These are phyloP conservation scores for Onychomys torridus DNA, from an alignment of 2,797 vertebrate species.

Conservation along the genomic window DNA sequence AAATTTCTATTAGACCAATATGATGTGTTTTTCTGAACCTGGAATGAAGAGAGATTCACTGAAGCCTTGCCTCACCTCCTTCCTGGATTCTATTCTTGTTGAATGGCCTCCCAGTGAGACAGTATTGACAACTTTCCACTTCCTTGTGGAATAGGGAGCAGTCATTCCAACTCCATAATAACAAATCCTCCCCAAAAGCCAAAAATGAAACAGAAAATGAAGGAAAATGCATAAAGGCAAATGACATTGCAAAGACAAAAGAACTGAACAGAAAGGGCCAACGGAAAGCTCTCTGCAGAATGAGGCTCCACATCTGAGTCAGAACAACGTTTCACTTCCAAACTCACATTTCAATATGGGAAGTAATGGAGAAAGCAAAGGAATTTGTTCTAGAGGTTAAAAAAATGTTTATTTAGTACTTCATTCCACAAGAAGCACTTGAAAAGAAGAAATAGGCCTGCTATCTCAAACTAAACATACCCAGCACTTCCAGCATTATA, in stretches of 20 bases:
- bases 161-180: background rate
- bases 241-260: background rate
- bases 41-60: background rate
- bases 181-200: background rate
- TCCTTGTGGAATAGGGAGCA: background rate
- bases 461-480: background rate
- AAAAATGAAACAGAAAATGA: background rate
- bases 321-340: constrained; percentile 1
- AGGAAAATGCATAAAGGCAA: background rate
- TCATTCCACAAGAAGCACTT: constrained; percentile 52
- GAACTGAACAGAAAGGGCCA: background rate
- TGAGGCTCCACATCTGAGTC: background rate
- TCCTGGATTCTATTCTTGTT: background rate
- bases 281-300: background rate
- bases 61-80: background rate
- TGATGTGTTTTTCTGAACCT: background rate
- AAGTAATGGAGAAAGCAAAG: background rate
- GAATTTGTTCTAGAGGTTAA: background rate
- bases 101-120: background rate
- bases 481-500: background rate
- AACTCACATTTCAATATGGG: constrained; percentile 10
- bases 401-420: constrained; percentile 21
- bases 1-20: background rate
- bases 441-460: constrained; percentile 26
- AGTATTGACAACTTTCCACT: background rate